phyloP scores from a whole-genome alignment of 1,140 invertebrate species.

The Lepidurus apus region DNA sequence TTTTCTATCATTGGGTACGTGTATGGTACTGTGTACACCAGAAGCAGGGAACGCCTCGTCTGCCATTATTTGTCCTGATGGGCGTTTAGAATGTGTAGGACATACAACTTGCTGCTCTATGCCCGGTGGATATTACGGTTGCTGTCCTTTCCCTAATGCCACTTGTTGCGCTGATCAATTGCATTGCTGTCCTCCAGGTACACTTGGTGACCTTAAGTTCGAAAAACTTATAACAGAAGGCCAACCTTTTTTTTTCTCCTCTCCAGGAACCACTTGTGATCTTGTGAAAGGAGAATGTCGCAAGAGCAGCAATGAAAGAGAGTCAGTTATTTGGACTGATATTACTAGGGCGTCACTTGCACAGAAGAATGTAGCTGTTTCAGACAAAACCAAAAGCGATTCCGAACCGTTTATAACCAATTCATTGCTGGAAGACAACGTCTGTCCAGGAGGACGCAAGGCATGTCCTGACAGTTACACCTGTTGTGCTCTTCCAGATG shows the following conservation, averaged over 20 bases:
- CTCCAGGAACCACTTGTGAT: slow-evolving; percentile 24
- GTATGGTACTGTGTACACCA: not conserved
- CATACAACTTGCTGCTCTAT: slow-evolving; percentile 34
- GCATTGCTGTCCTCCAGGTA: slow-evolving; percentile 35
- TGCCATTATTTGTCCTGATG: slow-evolving; percentile 31
- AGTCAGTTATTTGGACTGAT: not conserved
- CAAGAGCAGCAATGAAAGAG: not conserved
- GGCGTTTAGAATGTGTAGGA: slow-evolving; percentile 34
- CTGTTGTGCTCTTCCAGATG: slow-evolving; percentile 37
- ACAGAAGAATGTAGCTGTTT: not conserved
- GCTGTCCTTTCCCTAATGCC: slow-evolving; percentile 36
- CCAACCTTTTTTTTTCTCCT: not conserved
- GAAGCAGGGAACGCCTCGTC: not conserved
- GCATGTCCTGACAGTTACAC: slow-evolving; percentile 37
- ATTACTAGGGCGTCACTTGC: not conserved
- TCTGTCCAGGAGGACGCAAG: slow-evolving; percentile 22
- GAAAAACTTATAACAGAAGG: not conserved
- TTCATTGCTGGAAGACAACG: not conserved
- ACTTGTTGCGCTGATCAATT: slow-evolving; percentile 36
- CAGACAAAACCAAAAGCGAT: not conserved
- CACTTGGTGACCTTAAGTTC: not conserved
- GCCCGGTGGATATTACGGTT: slow-evolving; percentile 33
- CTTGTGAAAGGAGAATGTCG: not conserved
- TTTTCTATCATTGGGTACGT: too few relatives aligned
- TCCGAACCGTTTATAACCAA: too few relatives aligned